These are phyloP conservation scores for Xenops minutus DNA, from an alignment of 2,797 vertebrate species.

Conservation along the genomic window DNA sequence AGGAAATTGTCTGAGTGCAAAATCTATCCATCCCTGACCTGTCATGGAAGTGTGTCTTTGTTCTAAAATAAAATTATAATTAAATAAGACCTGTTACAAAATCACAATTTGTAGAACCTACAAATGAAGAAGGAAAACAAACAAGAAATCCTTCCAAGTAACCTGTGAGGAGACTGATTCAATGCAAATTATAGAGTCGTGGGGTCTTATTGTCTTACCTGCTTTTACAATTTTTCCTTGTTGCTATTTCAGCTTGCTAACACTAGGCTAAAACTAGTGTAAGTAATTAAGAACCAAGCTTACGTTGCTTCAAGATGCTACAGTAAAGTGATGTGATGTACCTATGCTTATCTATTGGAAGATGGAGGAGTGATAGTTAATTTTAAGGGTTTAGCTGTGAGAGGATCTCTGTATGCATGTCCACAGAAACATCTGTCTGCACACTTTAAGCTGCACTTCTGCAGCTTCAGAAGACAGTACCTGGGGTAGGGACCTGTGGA, in stretches of 20 bases:
- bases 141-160: neutral
- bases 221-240: neutral
- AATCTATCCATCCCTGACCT: neutral
- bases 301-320: neutral
- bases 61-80: neutral
- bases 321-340: neutral
- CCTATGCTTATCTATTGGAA: too few species aligned
- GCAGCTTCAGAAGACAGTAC: neutral
- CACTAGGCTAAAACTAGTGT: neutral
- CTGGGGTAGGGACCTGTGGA: too few species aligned
- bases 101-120: neutral
- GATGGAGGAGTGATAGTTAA: neutral
- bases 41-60: neutral
- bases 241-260: neutral
- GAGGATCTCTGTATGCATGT: neutral
- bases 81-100: neutral
- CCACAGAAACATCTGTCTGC: neutral
- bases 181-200: neutral
- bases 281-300: neutral
- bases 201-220: neutral
- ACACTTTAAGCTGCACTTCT: neutral
- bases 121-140: accelerated
- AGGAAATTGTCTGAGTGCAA: neutral
- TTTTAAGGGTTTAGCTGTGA: neutral
- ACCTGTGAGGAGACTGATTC: neutral